These are phyloP conservation scores for Perca flavescens DNA, from an alignment of 2,113 vertebrate species.

Conservation along the genomic window DNA sequence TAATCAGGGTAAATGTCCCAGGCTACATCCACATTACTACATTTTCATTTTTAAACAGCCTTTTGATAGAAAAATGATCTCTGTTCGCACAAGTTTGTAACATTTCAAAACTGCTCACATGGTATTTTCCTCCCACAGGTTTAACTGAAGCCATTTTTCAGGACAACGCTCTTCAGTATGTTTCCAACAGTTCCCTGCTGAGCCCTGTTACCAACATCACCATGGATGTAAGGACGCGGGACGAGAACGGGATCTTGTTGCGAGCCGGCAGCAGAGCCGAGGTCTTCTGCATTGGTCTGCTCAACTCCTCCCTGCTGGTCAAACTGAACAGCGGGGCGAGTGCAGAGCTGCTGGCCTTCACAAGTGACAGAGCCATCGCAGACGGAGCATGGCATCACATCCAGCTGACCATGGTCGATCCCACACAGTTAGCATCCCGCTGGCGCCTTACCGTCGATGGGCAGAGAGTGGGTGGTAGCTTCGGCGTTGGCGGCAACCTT, in stretches of 20 bases:
- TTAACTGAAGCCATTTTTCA: constrained; percentile 89
- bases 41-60: too few species aligned
- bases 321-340: constrained; percentile 84
- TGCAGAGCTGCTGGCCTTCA: constrained; percentile 82
- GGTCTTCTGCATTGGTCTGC: constrained; percentile 87
- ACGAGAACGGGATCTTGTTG: constrained; percentile 86
- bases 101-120: not conserved
- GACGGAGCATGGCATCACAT: constrained; percentile 92
- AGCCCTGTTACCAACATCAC: constrained; percentile 83
- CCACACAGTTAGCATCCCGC: constrained; percentile 61
- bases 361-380: constrained; percentile 75
- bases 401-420: constrained; percentile 83
- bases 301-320: constrained; percentile 86
- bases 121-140: constrained; percentile 81
- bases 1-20: too few species aligned
- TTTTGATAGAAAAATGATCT: too few species aligned
- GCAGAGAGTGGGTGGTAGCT: constrained; percentile 66
- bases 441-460: constrained; percentile 89
- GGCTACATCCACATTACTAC: too few species aligned
- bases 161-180: constrained; percentile 83
- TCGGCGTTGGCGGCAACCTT: constrained; percentile 79
- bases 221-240: constrained; percentile 89
- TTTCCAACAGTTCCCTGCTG: constrained; percentile 80
- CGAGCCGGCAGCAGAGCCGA: constrained; percentile 75
- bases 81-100: not conserved